Base-by-base conservation (phyloP, 2,888 invertebrate species). In the Xestia c-nigrum region DNA sequence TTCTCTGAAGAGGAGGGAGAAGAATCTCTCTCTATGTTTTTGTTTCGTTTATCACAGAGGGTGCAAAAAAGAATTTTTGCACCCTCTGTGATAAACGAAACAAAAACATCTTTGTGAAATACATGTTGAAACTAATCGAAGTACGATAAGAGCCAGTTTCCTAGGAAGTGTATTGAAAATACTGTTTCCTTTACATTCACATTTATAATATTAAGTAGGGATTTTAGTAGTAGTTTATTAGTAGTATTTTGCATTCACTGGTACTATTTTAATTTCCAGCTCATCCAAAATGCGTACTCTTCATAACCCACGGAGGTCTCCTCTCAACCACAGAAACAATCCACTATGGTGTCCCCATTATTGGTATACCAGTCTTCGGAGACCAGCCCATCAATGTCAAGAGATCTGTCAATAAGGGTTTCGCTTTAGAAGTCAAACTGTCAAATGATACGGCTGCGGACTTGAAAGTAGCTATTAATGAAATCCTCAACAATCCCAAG, bases 281-380 rank as follows among this genome's bases (percentile, higher is more conserved):
- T 21, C 95, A 95, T 74, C 92, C 93, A 3, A 95, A 95, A 75
- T 94, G 93, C 76, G 61, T 91, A 0, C 87, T 95, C 0, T 95
- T 95, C 81, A 94, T 95, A 64, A 94, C 94, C 0, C 95, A 95
- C 52, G 95, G 95, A 2, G 95, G 95, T n/a, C 87, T 94, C 0
- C 87, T 95, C 0, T 95, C 95, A 0, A 92, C 90, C 0, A 93
- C 91, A 0, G 96, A 95, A 76, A 83, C 94, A 0, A 85, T 95
- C 10, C 89, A 94, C 76, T 93, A 87, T 50, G 95, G 92, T 1
- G 92, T 92, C 0, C 95, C 95, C 0, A 87, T 93, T 38, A 91
- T 95, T 19, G 95, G 94, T 0, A 91, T 95, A 40, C 95, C 95
- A 12, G 91, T 93, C 0, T 94, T 92, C 55, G 94, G 86, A 14